Conservation (phyloP, 1,140 invertebrate genomes). For the Cataglyphis hispanica region DNA sequence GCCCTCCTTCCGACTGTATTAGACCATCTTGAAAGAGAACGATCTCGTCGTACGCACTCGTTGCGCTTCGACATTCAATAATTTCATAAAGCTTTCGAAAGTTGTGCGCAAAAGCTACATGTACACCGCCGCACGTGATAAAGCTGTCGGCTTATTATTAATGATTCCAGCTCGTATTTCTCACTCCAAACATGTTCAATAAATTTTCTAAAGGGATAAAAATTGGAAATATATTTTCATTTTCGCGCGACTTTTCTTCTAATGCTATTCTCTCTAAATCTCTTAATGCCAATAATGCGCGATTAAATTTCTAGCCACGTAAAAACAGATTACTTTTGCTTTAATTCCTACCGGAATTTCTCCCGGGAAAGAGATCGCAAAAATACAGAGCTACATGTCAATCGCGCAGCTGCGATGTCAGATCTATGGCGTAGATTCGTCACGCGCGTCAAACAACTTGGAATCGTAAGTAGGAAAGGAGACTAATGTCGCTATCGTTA, state of each 20-base stretch:
- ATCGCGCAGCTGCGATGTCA: conserved; percentile 16
- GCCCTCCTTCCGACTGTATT: conserved; percentile 38
- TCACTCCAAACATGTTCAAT: neutral
- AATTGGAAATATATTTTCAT: neutral
- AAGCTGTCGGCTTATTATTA: neutral
- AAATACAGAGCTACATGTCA: conserved; percentile 33
- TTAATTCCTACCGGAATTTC: conserved; percentile 41
- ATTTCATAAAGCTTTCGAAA: neutral
- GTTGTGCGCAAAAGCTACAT: no score
- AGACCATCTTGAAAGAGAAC: conserved; percentile 63
- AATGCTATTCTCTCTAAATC: neutral
- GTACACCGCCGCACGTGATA: no score
- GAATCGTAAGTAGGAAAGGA: conserved; percentile 75
- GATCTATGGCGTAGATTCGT: conserved; percentile 1
- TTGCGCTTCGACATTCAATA: no score
- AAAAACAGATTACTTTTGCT: neutral
- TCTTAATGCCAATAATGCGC: neutral
- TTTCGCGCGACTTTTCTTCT: no score
- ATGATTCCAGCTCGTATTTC: neutral
- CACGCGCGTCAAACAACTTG: conserved; percentile 58
- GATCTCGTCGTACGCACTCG: conserved; percentile 41
- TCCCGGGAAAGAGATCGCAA: conserved; percentile 26
- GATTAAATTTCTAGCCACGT: conserved; percentile 13
- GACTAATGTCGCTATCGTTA: conserved; percentile 76
- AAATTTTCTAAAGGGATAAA: neutral